These are phyloP conservation scores for Dryomyza anilis DNA, from an alignment of 2,888 invertebrate species.

Conservation along the genomic window DNA sequence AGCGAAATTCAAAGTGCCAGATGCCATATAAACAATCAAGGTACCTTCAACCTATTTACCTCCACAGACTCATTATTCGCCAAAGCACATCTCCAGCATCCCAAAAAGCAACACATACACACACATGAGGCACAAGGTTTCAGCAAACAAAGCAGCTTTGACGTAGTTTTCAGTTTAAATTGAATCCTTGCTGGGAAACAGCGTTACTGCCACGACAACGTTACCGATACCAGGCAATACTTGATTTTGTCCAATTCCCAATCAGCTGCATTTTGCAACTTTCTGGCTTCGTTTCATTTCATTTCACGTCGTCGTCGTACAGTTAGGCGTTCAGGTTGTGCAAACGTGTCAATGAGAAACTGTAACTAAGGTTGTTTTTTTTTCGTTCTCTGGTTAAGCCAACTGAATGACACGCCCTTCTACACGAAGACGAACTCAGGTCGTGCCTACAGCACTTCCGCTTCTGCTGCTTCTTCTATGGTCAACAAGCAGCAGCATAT, in stretches of 20 bases:
- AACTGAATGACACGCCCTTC: neutral
- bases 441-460: neutral
- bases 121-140: no score
- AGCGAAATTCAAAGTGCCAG: conserved; percentile 5
- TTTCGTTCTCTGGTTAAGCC: neutral
- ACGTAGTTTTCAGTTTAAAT: no score
- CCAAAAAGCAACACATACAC: no score
- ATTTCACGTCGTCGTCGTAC: no score
- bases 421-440: neutral
- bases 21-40: conserved; percentile 14
- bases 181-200: no score
- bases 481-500: neutral
- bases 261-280: neutral
- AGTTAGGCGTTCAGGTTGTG: no score
- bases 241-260: neutral
- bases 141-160: no score
- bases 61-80: no score
- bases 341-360: neutral
- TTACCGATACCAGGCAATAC: no score
- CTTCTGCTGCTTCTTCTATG: neutral
- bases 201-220: neutral
- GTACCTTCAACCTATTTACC: no score
- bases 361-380: conserved; percentile 2
- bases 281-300: neutral
- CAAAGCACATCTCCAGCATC: no score